phyloP scores from a whole-genome alignment of 2,797 vertebrate species.

The Paramormyrops hopkinsi region DNA sequence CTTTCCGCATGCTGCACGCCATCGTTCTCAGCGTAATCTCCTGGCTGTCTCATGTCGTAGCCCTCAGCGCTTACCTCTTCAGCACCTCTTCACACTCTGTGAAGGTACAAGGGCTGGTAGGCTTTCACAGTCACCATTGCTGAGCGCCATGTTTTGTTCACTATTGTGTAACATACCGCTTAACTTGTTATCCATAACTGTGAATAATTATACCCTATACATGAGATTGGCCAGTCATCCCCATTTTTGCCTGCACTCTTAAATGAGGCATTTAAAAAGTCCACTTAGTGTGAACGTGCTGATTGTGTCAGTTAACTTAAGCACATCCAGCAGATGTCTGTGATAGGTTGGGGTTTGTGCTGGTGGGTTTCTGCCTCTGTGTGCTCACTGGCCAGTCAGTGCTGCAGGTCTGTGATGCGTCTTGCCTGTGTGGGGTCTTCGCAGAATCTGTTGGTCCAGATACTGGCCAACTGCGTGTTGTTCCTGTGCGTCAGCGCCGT shows the following conservation, averaged over 20 bases:
- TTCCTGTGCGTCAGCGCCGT: constrained; percentile 80
- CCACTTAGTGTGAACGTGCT: not conserved
- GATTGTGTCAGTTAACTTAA: not conserved
- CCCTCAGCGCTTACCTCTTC: constrained; percentile 55
- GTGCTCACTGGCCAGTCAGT: not conserved
- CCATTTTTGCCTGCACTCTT: not conserved
- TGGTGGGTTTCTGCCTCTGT: not conserved
- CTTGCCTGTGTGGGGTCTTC: not conserved
- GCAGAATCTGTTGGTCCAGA: constrained; percentile 49
- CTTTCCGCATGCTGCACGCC: constrained; percentile 77
- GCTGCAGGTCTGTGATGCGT: not conserved
- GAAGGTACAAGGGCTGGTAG: constrained; percentile 40
- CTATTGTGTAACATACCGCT: not conserved
- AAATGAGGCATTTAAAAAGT: not conserved
- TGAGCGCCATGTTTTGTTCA: not conserved
- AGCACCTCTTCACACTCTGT: not conserved
- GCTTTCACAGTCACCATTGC: not conserved
- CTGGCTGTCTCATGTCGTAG: constrained; percentile 76
- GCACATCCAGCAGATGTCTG: not conserved
- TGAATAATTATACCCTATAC: not conserved
- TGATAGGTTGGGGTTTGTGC: not conserved
- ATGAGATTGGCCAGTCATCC: not conserved
- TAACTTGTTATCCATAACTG: not conserved
- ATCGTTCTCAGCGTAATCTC: constrained; percentile 69
- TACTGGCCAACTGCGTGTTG: constrained; percentile 79